phyloP scores from a whole-genome alignment of 1,140 invertebrate genomes.

The Hypsibius dujardini region DNA sequence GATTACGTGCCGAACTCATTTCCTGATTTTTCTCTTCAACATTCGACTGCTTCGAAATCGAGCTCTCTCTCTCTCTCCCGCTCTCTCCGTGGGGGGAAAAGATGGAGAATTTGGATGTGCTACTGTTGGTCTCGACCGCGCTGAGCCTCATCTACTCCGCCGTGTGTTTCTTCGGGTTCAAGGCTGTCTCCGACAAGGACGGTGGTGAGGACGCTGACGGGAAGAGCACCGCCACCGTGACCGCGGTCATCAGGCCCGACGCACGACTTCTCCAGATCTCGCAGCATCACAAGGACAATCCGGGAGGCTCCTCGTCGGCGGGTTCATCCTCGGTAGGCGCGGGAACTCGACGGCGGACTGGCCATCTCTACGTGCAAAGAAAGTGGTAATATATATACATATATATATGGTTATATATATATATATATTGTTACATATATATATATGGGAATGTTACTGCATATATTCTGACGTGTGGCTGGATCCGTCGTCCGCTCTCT shows the following conservation, averaged over 20 bases:
- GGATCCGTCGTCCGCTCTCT: too few relatives aligned
- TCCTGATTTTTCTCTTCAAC: too few relatives aligned
- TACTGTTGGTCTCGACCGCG: neutral
- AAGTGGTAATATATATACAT: constrained; percentile 15
- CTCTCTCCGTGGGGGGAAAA: neutral
- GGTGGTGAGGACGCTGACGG: neutral
- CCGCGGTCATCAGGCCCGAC: neutral
- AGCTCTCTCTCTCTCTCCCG: too few relatives aligned
- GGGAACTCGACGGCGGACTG: neutral
- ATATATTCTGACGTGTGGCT: neutral
- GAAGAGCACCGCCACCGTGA: neutral
- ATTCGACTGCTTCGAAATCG: too few relatives aligned
- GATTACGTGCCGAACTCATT: too few relatives aligned
- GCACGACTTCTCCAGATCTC: neutral
- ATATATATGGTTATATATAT: neutral
- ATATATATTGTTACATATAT: neutral
- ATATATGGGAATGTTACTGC: neutral
- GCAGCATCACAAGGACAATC: neutral
- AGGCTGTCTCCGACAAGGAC: neutral
- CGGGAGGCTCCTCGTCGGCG: neutral
- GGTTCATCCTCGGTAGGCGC: neutral
- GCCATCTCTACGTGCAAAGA: constrained; percentile 8
- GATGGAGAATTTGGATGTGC: neutral
- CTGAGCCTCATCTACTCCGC: neutral
- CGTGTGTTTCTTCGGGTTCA: neutral